Evolutionary conservation across 2,113 vertebrate genomes (phyloP), one percentile per base, ranked within the genome.

Genomic region (Dicaeum eximium): DNA sequence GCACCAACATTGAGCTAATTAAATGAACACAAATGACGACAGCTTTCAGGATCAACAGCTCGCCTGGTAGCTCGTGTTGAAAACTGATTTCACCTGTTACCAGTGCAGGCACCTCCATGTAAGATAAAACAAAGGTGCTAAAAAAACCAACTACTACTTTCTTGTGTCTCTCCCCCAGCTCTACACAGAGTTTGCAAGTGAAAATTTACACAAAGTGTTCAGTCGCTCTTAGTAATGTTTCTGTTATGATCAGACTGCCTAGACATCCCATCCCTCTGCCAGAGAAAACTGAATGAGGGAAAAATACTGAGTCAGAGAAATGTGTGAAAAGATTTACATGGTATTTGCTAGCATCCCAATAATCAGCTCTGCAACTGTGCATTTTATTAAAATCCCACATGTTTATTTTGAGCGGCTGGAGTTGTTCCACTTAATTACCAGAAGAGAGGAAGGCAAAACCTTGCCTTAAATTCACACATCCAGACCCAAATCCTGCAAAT

Each of bases 1-100:
- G n/a, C 95, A 90, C 82, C 96, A 95, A 80, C 96, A 84, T 92
- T 80, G 92, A 97, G 96, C 96, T 97, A 97, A 98, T 98, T 95
- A 97, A 97, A 95, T 77, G 66, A 86, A 95, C 96, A 97, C 88
- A 97, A 97, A 97, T 96, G 96, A 93, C 64, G 1, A 70, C 75
- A 48, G 25, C 92, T 96, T 95, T 86, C 93, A 84, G 95, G 79
- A 97, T 93, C 96, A 97, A 96, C 95, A 91, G 30, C 92, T 97
- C 9, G 30, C 90, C 87, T 92, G 80, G 58, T 31, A 70, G 58
- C 40, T 72, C 2, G 0, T 69, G 86, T 88, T 80, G 64, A 28
- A 90, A 90, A 90, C 77, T 44, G 81, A 28, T 83, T 86, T 93
- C 24, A 75, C 9, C 7, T n/a, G 48, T 37, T 78, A 37, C 31